phyloP scores from a whole-genome alignment of 2,797 vertebrate genomes.

The Pseudopleuronectes americanus region DNA sequence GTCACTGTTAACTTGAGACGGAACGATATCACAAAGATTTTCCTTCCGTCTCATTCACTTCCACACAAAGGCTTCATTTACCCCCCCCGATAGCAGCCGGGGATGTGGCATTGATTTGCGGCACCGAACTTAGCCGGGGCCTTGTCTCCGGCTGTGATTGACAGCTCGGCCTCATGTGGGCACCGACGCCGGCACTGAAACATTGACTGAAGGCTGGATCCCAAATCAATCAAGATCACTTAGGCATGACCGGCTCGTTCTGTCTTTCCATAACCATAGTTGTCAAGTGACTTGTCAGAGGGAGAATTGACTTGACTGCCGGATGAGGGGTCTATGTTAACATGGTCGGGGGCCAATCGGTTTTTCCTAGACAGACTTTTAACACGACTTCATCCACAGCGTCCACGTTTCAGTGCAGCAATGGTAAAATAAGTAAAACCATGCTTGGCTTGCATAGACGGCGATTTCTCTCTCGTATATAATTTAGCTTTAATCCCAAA shows the following conservation, averaged over 20 bases:
- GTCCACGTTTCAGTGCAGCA: background rate
- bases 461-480: too few species aligned
- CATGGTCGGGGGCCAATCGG: background rate
- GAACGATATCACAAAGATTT: slow-evolving; percentile 9
- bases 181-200: slow-evolving; percentile 46
- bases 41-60: slow-evolving; percentile 39
- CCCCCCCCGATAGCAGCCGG: slow-evolving; percentile 40
- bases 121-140: slow-evolving; percentile 29
- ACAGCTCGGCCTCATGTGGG: slow-evolving; percentile 41
- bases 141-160: slow-evolving; percentile 61
- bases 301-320: slow-evolving; percentile 52
- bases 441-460: too few species aligned
- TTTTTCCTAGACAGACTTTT: background rate
- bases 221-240: slow-evolving; percentile 69
- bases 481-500: too few species aligned
- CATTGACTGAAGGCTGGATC: slow-evolving; percentile 60
- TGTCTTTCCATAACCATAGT: slow-evolving; percentile 33
- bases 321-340: slow-evolving; percentile 28
- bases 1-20: slow-evolving; percentile 19
- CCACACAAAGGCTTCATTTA: slow-evolving; percentile 43
- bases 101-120: slow-evolving; percentile 62
- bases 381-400: background rate
- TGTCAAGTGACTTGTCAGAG: slow-evolving; percentile 59
- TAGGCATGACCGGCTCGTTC: slow-evolving; percentile 47
- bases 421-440: too few species aligned